These are phyloP conservation scores for Stercorarius parasiticus DNA, from an alignment of 2,113 vertebrate species.

Conservation along the genomic window DNA sequence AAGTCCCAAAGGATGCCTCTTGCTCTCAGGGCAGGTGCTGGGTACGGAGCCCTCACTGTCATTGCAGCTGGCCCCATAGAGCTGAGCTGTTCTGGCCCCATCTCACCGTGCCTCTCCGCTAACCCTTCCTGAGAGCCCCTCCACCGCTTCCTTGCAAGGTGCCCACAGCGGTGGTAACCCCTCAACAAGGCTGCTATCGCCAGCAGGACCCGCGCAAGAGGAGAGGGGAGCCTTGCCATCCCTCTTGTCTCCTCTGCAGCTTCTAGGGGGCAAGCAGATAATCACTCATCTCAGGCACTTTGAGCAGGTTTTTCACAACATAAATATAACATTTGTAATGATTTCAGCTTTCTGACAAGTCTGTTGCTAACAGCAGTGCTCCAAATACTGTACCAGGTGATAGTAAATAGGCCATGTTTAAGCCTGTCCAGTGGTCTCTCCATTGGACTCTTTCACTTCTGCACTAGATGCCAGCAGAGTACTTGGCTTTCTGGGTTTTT, in stretches of 20 bases:
- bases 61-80: accelerated
- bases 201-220: accelerated
- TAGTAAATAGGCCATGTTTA: background rate
- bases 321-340: background rate
- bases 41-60: background rate
- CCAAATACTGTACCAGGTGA: background rate
- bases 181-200: background rate
- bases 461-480: background rate
- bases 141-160: accelerated
- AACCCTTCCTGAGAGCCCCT: background rate
- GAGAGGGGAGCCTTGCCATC: background rate
- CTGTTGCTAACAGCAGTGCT: background rate
- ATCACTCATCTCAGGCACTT: background rate
- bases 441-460: background rate
- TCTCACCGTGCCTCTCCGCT: background rate
- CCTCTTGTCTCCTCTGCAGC: background rate
- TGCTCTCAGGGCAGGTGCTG: background rate
- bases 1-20: background rate
- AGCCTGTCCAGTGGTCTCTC: background rate
- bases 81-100: background rate
- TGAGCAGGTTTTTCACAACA: background rate
- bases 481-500: background rate
- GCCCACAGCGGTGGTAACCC: no score
- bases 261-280: background rate
- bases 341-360: background rate